phyloP scores from a whole-genome alignment of 2,888 invertebrate genomes.

The Eupithecia centaureata region DNA sequence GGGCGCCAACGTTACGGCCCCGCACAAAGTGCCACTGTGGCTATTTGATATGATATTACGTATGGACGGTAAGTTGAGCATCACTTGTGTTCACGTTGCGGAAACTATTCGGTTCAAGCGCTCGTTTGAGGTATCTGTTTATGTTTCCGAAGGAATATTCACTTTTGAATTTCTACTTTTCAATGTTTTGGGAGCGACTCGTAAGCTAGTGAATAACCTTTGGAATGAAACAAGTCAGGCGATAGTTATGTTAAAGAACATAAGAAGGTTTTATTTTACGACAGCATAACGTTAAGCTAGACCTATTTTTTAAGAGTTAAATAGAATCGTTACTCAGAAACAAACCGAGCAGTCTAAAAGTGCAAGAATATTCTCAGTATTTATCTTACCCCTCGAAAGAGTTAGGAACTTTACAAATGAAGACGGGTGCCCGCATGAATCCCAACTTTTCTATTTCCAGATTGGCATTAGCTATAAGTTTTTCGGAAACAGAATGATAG shows the following conservation, averaged over 20 bases:
- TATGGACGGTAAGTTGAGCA: constrained; percentile 50
- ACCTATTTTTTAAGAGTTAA: not conserved
- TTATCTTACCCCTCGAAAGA: constrained; percentile 67
- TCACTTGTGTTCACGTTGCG: constrained; percentile 44
- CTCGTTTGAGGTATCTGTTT: constrained; percentile 36
- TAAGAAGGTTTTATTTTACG: not conserved
- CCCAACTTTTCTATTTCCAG: constrained; percentile 70
- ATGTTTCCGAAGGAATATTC: constrained; percentile 27
- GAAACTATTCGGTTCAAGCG: constrained; percentile 39
- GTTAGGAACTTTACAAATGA: constrained; percentile 63
- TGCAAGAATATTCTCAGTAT: constrained; percentile 54
- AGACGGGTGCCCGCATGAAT: constrained; percentile 71
- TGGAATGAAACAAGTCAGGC: not conserved
- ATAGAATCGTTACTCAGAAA: constrained; percentile 23
- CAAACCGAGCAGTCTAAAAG: constrained; percentile 32
- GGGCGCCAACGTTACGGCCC: constrained; percentile 59
- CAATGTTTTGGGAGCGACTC: constrained; percentile 6
- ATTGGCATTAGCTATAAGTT: constrained; percentile 56
- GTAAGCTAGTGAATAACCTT: not conserved
- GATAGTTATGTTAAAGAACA: not conserved
- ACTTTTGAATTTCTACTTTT: constrained; percentile 18
- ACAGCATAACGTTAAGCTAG: not conserved
- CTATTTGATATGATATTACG: constrained; percentile 52
- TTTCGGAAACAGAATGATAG: constrained; percentile 25
- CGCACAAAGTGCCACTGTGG: constrained; percentile 55